Evolutionary conservation across 2,888 invertebrate species (phyloP), one percentile per base, ranked within the genome.

Genomic region (Ellobium chinense): DNA sequence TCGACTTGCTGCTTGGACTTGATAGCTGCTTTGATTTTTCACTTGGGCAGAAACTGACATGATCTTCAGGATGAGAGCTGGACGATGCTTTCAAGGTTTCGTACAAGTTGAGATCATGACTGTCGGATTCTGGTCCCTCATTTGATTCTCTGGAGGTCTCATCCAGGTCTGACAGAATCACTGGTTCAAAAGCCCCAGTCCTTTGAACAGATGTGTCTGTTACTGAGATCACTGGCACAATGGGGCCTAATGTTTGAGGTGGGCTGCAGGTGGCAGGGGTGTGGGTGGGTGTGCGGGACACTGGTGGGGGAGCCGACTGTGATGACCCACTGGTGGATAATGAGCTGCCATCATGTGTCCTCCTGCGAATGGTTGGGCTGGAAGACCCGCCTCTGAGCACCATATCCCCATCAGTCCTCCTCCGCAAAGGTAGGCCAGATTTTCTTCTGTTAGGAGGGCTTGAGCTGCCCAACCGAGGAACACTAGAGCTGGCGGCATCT

Each of bases 311-410:
- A 4, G 72, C 46, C 36, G 73, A 73, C 24, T 65, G 73, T 12
- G 80, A 66, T 2, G 65, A 21, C 39, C n/a, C 39, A 37, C 36
- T 65, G 27, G 69, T 54, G n/a, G 72, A 66, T 58, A 58, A 58
- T 1, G 46, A 34, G 39, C 80, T 66, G 27, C 80, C 80, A 36
- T 80, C 80, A 31, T 68, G 58, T 36, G 80, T 80, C 24, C 75
- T 66, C 24, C 80, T 56, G 9, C 80, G 80, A 24, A 80, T 70
- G 2, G 80, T 80, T 60, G 80, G 80, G 56, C 80, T 80, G 29
- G 75, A 75, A 5, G 80, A 80, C 5, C 66, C 66, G 9, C 69
- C 75, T 75, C 80, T 80, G 46, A 54, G 69, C 1, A 75, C 75
- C 31, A 56, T 62, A 31, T 80, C 80, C 7, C 75, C 80, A 36